Percentiles rank a stretch among this genome's conserved stretches.
These are phyloP conservation scores for Poecile atricapillus DNA, from an alignment of 2,113 vertebrate species.

Conservation along the genomic window DNA sequence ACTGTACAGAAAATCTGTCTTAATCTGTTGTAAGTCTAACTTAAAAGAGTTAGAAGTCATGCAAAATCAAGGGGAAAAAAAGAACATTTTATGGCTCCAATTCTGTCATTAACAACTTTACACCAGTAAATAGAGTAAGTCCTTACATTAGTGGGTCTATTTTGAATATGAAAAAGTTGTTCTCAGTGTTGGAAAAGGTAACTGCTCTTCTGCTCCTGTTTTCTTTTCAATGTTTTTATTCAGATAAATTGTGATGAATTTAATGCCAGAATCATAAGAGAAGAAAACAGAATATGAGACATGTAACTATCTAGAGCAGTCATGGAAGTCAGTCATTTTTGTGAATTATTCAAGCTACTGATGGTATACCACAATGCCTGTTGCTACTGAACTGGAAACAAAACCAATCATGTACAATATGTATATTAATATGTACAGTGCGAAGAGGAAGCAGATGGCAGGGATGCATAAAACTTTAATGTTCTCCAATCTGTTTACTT, in stretches of 20 bases:
- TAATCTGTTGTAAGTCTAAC: not conserved
- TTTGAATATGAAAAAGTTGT: not conserved
- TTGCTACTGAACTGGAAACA: constrained; percentile 41
- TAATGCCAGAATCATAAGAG: not conserved
- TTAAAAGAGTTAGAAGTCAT: not conserved
- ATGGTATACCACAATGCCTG: not conserved
- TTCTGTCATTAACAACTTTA: not conserved
- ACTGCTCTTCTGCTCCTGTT: not conserved
- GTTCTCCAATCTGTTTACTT: constrained; percentile 61
- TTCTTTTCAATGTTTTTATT: not conserved
- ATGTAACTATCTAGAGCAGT: not conserved
- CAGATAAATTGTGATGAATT: not conserved
- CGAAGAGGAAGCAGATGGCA: constrained; percentile 62
- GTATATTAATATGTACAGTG: constrained; percentile 42
- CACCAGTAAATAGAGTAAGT: not conserved
- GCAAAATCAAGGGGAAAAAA: not conserved
- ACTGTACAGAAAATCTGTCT: not conserved
- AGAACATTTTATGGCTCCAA: fast-evolving
- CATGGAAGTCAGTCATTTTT: not conserved
- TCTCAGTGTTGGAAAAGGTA: not conserved
- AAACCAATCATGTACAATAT: constrained; percentile 40
- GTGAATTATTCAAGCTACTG: constrained; percentile 26
- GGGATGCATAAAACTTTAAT: constrained; percentile 63
- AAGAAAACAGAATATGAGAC: not conserved
- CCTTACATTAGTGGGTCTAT: not conserved